A percentile compares a stretch with the other conserved stretches of the same genome.
Conservation (phyloP, 2,797 vertebrate genomes). For the Acridotheres tristis region DNA sequence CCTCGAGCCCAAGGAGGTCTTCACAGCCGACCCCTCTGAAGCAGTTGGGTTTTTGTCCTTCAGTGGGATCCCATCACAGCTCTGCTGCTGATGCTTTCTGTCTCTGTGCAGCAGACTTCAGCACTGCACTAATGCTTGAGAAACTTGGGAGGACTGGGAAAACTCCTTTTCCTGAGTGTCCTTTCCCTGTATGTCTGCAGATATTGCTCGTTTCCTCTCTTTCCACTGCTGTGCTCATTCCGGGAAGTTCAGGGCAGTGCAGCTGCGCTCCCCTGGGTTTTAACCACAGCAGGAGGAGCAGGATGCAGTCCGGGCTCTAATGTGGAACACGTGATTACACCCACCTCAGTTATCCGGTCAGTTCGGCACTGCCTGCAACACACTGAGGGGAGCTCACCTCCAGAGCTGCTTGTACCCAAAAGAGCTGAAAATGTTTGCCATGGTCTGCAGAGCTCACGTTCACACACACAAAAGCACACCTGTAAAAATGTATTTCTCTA, state of each 20-base stretch:
- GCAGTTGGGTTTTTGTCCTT: neutral
- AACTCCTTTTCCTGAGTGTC: neutral
- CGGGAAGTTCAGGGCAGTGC: neutral
- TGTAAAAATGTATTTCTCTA: neutral
- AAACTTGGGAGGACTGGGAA: neutral
- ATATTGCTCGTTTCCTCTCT: neutral
- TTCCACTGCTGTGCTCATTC: neutral
- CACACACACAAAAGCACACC: neutral
- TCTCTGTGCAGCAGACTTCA: neutral
- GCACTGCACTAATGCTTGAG: neutral
- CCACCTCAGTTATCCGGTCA: neutral
- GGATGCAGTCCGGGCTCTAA: neutral
- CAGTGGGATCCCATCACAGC: neutral
- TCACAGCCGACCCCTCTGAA: neutral
- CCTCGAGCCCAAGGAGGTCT: neutral
- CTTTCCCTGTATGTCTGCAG: neutral
- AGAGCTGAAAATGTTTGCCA: neutral
- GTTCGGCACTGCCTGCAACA: neutral
- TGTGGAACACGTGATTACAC: neutral
- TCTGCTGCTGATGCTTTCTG: neutral
- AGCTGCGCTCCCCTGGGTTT: neutral
- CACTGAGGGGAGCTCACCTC: neutral
- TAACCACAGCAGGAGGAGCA: neutral
- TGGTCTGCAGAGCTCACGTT: neutral
- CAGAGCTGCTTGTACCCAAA: neutral